A percentile compares a stretch with the other conserved stretches of the same genome.
These are phyloP conservation scores for Hemiscyllium ocellatum DNA, from an alignment of 2,113 vertebrate species.

Conservation along the genomic window DNA sequence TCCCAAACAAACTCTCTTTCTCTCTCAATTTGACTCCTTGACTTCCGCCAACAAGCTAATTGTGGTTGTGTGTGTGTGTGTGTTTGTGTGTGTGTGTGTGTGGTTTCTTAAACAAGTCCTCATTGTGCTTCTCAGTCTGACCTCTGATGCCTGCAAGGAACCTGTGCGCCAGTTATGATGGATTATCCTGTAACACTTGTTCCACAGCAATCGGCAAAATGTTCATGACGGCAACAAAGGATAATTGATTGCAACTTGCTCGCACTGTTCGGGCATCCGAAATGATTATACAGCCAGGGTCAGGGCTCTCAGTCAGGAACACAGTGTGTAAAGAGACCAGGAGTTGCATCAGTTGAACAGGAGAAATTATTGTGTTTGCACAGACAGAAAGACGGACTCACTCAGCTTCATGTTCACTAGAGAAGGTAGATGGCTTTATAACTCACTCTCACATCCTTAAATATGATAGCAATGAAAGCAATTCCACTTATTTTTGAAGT, in stretches of 20 bases:
- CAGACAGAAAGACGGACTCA: no score
- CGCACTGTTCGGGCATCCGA: not conserved
- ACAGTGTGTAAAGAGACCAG: not conserved
- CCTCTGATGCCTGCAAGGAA: not conserved
- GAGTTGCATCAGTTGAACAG: not conserved
- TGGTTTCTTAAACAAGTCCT: not conserved
- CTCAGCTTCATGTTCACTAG: not conserved
- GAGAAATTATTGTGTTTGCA: not conserved
- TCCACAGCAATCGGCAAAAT: not conserved
- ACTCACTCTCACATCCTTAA: not conserved
- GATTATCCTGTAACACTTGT: not conserved
- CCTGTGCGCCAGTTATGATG: not conserved
- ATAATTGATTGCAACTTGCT: constrained; percentile 5
- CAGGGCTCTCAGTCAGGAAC: not conserved
- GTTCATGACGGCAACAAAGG: not conserved
- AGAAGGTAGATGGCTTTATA: not conserved
- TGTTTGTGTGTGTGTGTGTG: not conserved
- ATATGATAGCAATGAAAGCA: not conserved
- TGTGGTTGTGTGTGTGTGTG: not conserved
- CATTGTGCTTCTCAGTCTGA: not conserved
- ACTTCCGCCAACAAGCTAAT: constrained; percentile 30
- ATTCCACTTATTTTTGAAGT: not conserved
- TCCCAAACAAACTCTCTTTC: not conserved
- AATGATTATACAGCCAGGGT: not conserved
- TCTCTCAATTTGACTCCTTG: not conserved